These are phyloP conservation scores for Xiphophorus hellerii DNA, from an alignment of 2,113 vertebrate genomes.

Conservation along the genomic window DNA sequence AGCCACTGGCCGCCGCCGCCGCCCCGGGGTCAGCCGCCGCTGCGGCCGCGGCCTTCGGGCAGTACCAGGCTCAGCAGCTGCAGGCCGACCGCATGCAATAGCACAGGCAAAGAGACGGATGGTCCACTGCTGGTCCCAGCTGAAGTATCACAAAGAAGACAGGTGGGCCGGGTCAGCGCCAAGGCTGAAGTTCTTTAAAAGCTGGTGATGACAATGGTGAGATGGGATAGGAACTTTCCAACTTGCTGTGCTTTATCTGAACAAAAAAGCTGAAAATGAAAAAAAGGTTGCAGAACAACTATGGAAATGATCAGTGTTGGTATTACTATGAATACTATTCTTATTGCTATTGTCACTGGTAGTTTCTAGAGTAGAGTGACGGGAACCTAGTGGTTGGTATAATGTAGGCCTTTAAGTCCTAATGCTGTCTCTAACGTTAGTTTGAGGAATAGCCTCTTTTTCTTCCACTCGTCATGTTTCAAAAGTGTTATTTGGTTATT, in stretches of 20 bases:
- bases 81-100: constrained; percentile 98
- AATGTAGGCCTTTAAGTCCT: constrained; percentile 74
- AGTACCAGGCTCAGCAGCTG: constrained; percentile 97
- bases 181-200: constrained; percentile 59
- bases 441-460: constrained; percentile 67
- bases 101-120: constrained; percentile 53
- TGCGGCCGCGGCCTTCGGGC: constrained; percentile 89
- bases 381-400: constrained; percentile 79
- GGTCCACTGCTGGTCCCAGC: constrained; percentile 38
- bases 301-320: constrained; percentile 71
- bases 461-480: constrained; percentile 56
- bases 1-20: constrained; percentile 87
- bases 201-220: constrained; percentile 65
- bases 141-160: constrained; percentile 52
- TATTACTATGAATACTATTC: constrained; percentile 59
- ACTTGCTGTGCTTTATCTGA: constrained; percentile 84
- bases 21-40: constrained; percentile 87
- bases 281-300: constrained; percentile 72
- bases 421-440: constrained; percentile 81
- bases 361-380: constrained; percentile 76
- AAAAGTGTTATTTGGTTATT: constrained; percentile 65
- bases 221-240: constrained; percentile 79
- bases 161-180: constrained; percentile 43
- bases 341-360: constrained; percentile 78
- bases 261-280: constrained; percentile 63